Percentiles rank a stretch among this genome's conserved stretches.
Evolutionary conservation across 1,140 invertebrate species (phyloP).

Genomic region (Zaprionus capensis): DNA sequence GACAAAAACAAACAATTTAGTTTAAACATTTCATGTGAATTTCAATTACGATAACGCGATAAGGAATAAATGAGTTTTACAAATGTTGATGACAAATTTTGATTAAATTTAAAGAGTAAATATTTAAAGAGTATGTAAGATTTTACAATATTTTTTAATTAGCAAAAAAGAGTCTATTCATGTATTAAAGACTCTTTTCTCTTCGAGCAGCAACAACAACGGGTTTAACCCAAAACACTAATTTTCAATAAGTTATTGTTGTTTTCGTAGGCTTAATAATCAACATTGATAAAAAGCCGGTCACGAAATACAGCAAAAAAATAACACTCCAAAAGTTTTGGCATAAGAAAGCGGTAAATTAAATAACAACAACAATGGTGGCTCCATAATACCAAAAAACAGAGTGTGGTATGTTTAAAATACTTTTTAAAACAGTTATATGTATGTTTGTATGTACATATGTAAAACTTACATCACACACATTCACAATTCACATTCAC

Average conservation of each 20-base stretch:
- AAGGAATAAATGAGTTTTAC: too few species aligned
- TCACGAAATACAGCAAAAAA: conserved; percentile 12
- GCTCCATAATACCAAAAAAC: conserved; percentile 9
- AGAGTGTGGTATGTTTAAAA: conserved; percentile 20
- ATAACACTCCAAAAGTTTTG: conserved; percentile 5
- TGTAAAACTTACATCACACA: conserved; percentile 49
- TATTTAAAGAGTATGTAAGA: too few species aligned
- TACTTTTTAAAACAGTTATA: conserved; percentile 32
- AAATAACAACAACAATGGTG: conserved; percentile 13
- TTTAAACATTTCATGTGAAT: neutral
- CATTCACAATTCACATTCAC: conserved; percentile 34
- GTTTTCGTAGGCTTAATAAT: neutral
- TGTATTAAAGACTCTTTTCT: too few species aligned
- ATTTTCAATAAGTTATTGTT: neutral
- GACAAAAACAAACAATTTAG: neutral
- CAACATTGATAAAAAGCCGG: conserved; percentile 38
- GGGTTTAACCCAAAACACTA: neutral
- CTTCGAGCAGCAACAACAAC: neutral
- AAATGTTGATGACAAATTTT: too few species aligned
- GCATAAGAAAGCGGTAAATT: conserved; percentile 20
- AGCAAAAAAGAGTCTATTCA: too few species aligned
- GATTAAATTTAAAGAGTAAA: too few species aligned
- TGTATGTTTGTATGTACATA: neutral
- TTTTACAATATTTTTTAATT: too few species aligned
- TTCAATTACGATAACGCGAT: neutral